These are phyloP conservation scores for Zosterops borbonicus DNA, from an alignment of 2,113 vertebrate genomes.

Conservation along the genomic window DNA sequence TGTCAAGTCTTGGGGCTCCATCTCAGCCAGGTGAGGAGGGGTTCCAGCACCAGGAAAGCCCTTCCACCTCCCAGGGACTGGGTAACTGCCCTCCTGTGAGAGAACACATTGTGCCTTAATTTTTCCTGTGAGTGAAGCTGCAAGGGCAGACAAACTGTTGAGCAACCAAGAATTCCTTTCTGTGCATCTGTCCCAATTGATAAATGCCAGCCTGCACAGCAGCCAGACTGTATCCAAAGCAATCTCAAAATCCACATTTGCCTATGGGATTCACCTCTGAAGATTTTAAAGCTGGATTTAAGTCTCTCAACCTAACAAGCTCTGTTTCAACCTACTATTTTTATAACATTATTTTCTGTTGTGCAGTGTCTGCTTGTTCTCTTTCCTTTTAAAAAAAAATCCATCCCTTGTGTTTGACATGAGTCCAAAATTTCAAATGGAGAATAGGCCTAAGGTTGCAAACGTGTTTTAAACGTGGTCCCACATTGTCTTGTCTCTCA, in stretches of 20 bases:
- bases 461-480: background rate
- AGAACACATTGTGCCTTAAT: slow-evolving; percentile 33
- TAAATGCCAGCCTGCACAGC: background rate
- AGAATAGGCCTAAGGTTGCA: slow-evolving; percentile 9
- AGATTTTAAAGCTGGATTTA: background rate
- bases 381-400: background rate
- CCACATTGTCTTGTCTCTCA: background rate
- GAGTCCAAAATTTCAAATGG: slow-evolving; percentile 31
- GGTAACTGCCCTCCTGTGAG: background rate
- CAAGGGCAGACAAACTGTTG: background rate
- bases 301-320: background rate
- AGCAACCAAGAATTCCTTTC: background rate
- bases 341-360: background rate
- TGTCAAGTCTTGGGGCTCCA: background rate
- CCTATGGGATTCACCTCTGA: background rate
- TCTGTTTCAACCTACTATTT: slow-evolving; percentile 1
- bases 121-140: background rate
- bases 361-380: background rate
- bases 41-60: background rate
- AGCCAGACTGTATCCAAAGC: background rate
- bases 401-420: background rate
- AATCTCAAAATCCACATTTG: background rate
- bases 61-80: background rate
- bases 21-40: background rate
- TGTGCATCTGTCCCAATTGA: background rate